phyloP scores from a whole-genome alignment of 2,113 vertebrate species.

The Grammomys surdaster region DNA sequence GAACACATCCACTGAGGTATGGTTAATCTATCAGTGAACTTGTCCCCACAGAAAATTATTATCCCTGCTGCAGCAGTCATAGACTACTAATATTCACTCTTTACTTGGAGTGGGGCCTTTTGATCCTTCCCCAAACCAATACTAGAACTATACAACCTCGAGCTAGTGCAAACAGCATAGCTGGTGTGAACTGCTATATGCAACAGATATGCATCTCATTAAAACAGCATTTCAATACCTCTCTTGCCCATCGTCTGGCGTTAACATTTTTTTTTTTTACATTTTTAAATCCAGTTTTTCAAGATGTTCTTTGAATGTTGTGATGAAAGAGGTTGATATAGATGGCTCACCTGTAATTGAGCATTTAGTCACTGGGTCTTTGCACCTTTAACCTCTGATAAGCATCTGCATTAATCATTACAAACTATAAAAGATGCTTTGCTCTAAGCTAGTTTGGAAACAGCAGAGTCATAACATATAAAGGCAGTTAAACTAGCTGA shows the following conservation, averaged over 20 bases:
- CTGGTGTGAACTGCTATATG: not conserved
- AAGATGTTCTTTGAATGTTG: not conserved
- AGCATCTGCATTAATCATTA: not conserved
- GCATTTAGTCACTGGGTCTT: not conserved
- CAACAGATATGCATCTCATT: not conserved
- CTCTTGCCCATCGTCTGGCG: not conserved
- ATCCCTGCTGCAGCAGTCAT: rapidly evolving
- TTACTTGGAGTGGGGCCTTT: not conserved
- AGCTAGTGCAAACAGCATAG: not conserved
- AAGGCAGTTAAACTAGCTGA: not conserved
- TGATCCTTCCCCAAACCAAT: not conserved
- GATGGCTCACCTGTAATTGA: not conserved
- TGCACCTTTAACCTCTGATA: not conserved
- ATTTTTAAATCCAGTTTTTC: not conserved
- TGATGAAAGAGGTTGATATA: not conserved
- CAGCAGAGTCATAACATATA: not conserved
- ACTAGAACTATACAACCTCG: not conserved
- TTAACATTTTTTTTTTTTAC: not conserved
- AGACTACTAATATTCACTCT: not conserved
- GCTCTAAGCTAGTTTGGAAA: not conserved
- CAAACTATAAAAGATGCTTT: not conserved
- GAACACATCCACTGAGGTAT: not conserved
- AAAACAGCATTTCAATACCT: not conserved
- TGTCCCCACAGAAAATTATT: not conserved
- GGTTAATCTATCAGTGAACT: not conserved